phyloP scores from a whole-genome alignment of 2,113 vertebrate species.

The Seriola aureovittata region DNA sequence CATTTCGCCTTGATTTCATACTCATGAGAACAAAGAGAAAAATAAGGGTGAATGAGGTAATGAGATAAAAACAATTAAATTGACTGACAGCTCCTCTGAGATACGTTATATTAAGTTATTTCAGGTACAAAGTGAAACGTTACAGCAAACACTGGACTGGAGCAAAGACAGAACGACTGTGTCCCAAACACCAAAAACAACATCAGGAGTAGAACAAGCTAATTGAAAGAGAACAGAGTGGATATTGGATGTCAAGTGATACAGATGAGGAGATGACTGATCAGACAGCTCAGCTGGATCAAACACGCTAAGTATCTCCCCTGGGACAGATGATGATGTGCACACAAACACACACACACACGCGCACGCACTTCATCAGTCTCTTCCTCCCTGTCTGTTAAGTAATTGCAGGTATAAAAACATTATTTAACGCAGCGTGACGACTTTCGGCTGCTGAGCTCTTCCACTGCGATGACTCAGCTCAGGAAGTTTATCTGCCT shows the following conservation, averaged over 20 bases:
- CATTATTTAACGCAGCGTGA: conserved; percentile 57
- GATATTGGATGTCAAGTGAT: not conserved
- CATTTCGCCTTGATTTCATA: too few species aligned
- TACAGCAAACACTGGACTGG: too few species aligned
- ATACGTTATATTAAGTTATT: too few species aligned
- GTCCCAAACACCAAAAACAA: not conserved
- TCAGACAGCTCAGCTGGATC: conserved; percentile 26
- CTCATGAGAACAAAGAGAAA: too few species aligned
- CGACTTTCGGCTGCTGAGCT: conserved; percentile 41
- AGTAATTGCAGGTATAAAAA: conserved; percentile 57
- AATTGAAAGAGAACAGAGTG: not conserved
- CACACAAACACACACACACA: not conserved
- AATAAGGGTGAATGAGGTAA: too few species aligned
- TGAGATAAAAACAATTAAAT: too few species aligned
- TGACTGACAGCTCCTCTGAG: too few species aligned
- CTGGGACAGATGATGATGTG: conserved; percentile 14
- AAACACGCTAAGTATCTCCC: conserved; percentile 2
- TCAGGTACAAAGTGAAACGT: too few species aligned
- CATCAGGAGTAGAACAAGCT: not conserved
- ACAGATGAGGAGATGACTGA: conserved; percentile 30
- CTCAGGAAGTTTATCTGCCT: conserved; percentile 37
- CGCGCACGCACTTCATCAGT: conserved; percentile 20
- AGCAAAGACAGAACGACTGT: not conserved
- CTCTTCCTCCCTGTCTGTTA: conserved; percentile 33
- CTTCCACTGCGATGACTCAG: conserved; percentile 48